Evolutionary conservation across 2,888 invertebrate genomes (phyloP).

Genomic region (Globia sparganii): DNA sequence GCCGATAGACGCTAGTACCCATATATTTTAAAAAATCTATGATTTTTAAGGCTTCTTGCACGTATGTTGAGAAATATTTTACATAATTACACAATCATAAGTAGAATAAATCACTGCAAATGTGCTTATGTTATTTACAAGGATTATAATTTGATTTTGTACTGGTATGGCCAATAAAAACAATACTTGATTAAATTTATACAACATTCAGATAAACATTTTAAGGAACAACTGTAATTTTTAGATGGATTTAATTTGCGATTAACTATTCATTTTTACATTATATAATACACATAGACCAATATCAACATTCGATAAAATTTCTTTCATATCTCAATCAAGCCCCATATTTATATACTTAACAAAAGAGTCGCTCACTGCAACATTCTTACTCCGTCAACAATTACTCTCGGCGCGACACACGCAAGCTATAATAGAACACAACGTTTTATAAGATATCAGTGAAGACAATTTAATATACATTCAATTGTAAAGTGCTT

Average conservation of each 20-base stretch:
- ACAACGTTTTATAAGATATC: slow-evolving; percentile 67
- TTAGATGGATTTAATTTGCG: slow-evolving; percentile 73
- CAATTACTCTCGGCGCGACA: slow-evolving; percentile 67
- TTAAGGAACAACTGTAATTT: slow-evolving; percentile 79
- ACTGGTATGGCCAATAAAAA: slow-evolving; percentile 88
- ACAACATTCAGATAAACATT: slow-evolving; percentile 84
- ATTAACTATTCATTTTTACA: slow-evolving; percentile 71
- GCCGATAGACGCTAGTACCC: slow-evolving; percentile 88
- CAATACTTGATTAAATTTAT: slow-evolving; percentile 76
- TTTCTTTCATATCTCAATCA: slow-evolving; percentile 74
- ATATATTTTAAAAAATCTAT: slow-evolving; percentile 88
- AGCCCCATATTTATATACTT: slow-evolving; percentile 71
- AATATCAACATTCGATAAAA: slow-evolving; percentile 84
- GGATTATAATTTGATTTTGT: slow-evolving; percentile 82
- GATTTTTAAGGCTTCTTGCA: slow-evolving; percentile 90
- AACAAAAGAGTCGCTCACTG: slow-evolving; percentile 53
- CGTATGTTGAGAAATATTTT: slow-evolving; percentile 86
- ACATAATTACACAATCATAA: slow-evolving; percentile 86
- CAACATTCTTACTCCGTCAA: slow-evolving; percentile 61
- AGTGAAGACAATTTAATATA: slow-evolving; percentile 66
- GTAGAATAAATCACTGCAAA: slow-evolving; percentile 86
- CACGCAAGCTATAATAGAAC: slow-evolving; percentile 71
- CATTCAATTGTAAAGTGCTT: slow-evolving; percentile 72
- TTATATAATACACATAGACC: slow-evolving; percentile 76
- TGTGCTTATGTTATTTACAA: slow-evolving; percentile 87